Base-by-base conservation (phyloP, 2,888 invertebrate genomes). In the Phortica magna region DNA sequence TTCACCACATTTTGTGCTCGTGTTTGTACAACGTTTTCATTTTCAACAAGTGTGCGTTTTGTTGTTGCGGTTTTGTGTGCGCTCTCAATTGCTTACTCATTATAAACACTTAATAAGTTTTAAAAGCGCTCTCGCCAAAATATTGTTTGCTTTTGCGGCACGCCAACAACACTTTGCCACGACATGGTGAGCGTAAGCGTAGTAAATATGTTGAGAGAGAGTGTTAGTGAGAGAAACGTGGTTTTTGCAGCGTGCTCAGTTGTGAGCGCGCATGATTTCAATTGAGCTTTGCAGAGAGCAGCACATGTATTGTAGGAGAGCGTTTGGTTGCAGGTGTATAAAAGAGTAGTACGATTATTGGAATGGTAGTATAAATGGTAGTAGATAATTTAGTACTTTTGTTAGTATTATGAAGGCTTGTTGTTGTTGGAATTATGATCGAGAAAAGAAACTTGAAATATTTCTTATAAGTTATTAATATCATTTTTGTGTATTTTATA, bases 41-140 rank as follows among this genome's bases (percentile, higher is more conserved):
- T 88, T 88, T 88, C 88, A 88, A 88, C 88, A 88, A 88, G 88
- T 88, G 89, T 87, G 88, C 82, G 86, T 48, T 86, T 88, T 88
- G 86, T 88, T 88, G 88, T 88, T 89, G 87, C 79, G 64, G 4
- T 70, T 53, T 61, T 61, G 19, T 61, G 61, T 4, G 22, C 19
- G 70, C 48, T 48, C 39, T 67, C 43, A 43, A 17, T 72, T 72
- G 9, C 31, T 31, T 31, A 31, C 31, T 31, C 31, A 31, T 31
- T 31, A 31, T 31, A 31, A 31, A 31, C 31, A 31, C 31, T 31
- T 31, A 31, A 31, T 31, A 31, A 31, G 31, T 31, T 31, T 31
- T 31, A 4, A 31, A 31, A 31, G 31, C 31, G 31, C 31, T 31
- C 31, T 31, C 31, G 31, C 31, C 31, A 31, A 31, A 31, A 31